Conservation (phyloP, 2,797 vertebrate genomes). For the Bradypodion pumilum region DNA sequence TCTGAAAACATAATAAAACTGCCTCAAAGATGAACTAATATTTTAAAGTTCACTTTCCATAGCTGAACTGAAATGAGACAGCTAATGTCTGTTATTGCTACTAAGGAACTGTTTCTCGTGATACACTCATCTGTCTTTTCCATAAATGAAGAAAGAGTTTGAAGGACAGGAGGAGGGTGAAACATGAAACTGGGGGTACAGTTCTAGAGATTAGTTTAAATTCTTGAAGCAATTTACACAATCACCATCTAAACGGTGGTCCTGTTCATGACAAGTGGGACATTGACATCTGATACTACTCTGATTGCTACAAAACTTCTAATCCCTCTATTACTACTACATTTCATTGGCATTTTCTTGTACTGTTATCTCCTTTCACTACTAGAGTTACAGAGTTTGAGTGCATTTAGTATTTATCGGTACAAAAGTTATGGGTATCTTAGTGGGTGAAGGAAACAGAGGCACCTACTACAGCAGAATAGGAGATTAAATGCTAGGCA, state of each 20-base stretch:
- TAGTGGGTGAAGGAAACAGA: background rate
- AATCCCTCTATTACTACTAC: background rate
- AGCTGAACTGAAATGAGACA: background rate
- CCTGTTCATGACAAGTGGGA: background rate
- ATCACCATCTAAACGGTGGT: background rate
- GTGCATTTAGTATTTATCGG: background rate
- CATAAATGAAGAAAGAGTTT: background rate
- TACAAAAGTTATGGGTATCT: background rate
- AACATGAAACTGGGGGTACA: background rate
- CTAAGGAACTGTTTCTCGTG: conserved; percentile 5
- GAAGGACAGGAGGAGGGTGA: background rate
- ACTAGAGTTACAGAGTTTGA: background rate
- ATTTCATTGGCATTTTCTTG: background rate
- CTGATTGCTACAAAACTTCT: background rate
- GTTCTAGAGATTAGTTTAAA: background rate
- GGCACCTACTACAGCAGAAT: background rate
- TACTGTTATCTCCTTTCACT: background rate
- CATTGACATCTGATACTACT: background rate
- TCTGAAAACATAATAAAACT: conserved; percentile 27
- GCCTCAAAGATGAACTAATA: conserved; percentile 12
- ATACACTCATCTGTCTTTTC: background rate
- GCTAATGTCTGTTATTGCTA: background rate
- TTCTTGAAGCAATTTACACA: background rate
- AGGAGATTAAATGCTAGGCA: background rate
- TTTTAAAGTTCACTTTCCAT: conserved; percentile 11